phyloP scores from a whole-genome alignment of 2,797 vertebrate genomes.

The Gymnocypris eckloni region DNA sequence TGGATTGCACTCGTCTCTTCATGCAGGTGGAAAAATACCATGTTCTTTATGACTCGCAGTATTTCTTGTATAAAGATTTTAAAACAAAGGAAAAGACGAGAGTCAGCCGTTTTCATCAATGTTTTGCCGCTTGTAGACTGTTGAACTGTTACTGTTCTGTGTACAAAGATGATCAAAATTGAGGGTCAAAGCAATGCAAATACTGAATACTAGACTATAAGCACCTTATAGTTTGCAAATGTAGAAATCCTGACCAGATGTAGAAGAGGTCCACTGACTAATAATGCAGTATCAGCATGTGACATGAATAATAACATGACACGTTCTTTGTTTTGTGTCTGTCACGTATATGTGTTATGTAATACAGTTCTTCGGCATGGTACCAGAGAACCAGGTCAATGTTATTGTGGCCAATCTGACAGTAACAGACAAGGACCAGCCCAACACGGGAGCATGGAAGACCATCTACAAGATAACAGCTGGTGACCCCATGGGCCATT shows the following conservation, averaged over 20 bases:
- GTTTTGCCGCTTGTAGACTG: no score
- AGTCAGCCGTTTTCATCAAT: no score
- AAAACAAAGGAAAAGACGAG: no score
- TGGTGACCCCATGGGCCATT: constrained; percentile 89
- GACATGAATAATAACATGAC: not conserved
- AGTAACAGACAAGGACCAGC: constrained; percentile 95
- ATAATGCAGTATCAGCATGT: not conserved
- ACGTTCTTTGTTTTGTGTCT: not conserved
- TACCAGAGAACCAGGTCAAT: constrained; percentile 92
- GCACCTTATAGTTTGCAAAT: constrained; percentile 1
- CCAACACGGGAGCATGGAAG: constrained; percentile 92
- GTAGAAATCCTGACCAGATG: not conserved
- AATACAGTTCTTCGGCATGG: constrained; percentile 91
- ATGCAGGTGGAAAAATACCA: no score
- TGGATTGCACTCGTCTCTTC: no score
- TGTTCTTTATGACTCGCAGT: no score
- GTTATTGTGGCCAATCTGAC: constrained; percentile 93
- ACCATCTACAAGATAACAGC: constrained; percentile 89
- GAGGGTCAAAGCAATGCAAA: constrained; percentile 1
- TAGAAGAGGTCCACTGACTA: not conserved
- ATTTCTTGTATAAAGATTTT: no score
- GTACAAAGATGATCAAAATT: not conserved
- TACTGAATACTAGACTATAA: constrained; percentile 32
- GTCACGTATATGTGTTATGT: not conserved
- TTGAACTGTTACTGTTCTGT: no score